Evolutionary conservation across 2,797 vertebrate genomes (phyloP).

Genomic region (Lophius americanus): DNA sequence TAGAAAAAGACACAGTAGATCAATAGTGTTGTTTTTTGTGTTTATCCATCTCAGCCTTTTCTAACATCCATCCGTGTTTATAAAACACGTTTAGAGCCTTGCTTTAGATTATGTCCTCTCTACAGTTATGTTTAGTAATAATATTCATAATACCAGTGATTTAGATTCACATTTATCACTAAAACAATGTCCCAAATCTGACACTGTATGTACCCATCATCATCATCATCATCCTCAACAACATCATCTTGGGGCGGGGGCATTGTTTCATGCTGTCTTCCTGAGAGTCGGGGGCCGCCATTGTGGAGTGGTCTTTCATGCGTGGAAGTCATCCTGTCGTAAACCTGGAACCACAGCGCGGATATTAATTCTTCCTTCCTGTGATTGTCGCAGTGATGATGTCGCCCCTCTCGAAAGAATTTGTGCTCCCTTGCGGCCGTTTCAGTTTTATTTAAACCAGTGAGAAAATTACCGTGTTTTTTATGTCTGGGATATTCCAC

Average conservation of each 20-base stretch:
- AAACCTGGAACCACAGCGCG: not conserved
- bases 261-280: conserved; percentile 10
- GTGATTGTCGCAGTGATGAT: conserved; percentile 9
- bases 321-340: conserved; percentile 11
- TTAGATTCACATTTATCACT: not conserved
- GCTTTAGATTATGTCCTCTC: too few species aligned
- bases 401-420: conserved; percentile 8
- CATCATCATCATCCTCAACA: not conserved
- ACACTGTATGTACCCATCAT: not conserved
- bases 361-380: conserved; percentile 29
- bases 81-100: too few species aligned
- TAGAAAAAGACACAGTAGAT: too few species aligned
- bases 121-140: too few species aligned
- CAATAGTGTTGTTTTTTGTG: too few species aligned
- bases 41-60: too few species aligned
- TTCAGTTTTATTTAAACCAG: not conserved
- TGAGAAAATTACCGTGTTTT: not conserved
- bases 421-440: not conserved
- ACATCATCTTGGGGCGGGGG: conserved; percentile 5
- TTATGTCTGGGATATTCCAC: not conserved
- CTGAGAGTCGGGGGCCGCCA: conserved; percentile 1
- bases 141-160: too few species aligned
- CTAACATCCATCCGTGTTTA: too few species aligned
- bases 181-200: not conserved
- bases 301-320: conserved; percentile 12